A percentile compares a stretch with the other conserved stretches of the same genome.
These are phyloP conservation scores for Hymenopus coronatus DNA, from an alignment of 2,888 invertebrate species.

Conservation along the genomic window DNA sequence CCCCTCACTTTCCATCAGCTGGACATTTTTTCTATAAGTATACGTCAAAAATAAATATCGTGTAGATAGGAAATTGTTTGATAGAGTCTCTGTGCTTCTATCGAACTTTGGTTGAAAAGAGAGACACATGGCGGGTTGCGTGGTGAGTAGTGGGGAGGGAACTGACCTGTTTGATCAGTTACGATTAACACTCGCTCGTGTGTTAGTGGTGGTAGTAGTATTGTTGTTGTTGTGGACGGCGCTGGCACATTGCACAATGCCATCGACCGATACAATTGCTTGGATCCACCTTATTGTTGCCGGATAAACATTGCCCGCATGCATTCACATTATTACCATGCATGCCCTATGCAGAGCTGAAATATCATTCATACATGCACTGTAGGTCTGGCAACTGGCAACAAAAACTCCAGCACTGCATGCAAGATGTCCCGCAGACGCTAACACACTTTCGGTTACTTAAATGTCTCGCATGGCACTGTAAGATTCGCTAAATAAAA, in stretches of 20 bases:
- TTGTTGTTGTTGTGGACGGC: neutral
- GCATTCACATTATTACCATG: no score
- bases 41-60: neutral
- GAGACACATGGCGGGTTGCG: neutral
- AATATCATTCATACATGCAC: neutral
- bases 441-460: no score
- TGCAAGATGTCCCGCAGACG: neutral
- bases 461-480: no score
- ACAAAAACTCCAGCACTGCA: neutral
- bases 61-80: neutral
- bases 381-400: no score
- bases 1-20: neutral
- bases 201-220: neutral
- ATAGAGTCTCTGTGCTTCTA: neutral
- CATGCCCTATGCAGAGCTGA: neutral
- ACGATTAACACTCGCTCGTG: neutral
- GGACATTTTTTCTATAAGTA: neutral
- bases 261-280: constrained; percentile 7
- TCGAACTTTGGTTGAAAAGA: neutral
- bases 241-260: neutral
- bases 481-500: no score
- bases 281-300: neutral
- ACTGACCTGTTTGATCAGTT: constrained; percentile 1
- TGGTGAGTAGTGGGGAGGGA: neutral
- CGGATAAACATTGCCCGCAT: neutral